Evolutionary conservation across 2,888 invertebrate genomes (phyloP).

Genomic region (Scelioninae gen. 1): DNA sequence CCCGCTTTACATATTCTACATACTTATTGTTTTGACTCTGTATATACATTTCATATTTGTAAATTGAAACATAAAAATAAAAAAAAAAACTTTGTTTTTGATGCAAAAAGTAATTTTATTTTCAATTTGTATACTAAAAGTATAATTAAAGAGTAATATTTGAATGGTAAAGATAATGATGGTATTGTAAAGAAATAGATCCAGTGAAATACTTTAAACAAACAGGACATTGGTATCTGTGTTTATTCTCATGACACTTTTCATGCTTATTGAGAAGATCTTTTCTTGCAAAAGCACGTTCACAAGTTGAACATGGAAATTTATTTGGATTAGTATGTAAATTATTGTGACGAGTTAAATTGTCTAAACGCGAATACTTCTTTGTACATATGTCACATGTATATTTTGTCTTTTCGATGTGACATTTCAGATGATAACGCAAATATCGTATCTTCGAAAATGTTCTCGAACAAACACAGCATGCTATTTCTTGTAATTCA

Average conservation of each 20-base stretch:
- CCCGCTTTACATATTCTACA: conserved; percentile 13
- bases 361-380: conserved; percentile 81
- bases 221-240: conserved; percentile 76
- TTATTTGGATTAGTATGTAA: conserved; percentile 82
- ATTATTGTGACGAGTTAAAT: conserved; percentile 80
- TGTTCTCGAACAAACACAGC: conserved; percentile 80
- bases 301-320: conserved; percentile 79
- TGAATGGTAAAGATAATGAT: conserved; percentile 12
- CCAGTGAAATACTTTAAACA: conserved; percentile 81
- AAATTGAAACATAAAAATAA: not conserved
- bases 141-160: not conserved
- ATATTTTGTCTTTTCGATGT: conserved; percentile 79
- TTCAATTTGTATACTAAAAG: too few relatives aligned
- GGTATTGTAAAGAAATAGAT: conserved; percentile 69
- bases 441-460: conserved; percentile 81
- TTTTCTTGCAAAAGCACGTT: conserved; percentile 80
- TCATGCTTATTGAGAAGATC: conserved; percentile 81
- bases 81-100: not conserved
- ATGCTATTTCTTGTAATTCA: conserved; percentile 76
- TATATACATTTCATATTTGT: not conserved
- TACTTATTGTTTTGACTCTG: conserved; percentile 1
- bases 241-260: conserved; percentile 80
- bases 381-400: conserved; percentile 80
- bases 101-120: not conserved
- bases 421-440: conserved; percentile 80